Evolutionary conservation across 2,113 vertebrate genomes (phyloP), one percentile per base, ranked within the genome.

Genomic region (Physeter macrocephalus): DNA sequence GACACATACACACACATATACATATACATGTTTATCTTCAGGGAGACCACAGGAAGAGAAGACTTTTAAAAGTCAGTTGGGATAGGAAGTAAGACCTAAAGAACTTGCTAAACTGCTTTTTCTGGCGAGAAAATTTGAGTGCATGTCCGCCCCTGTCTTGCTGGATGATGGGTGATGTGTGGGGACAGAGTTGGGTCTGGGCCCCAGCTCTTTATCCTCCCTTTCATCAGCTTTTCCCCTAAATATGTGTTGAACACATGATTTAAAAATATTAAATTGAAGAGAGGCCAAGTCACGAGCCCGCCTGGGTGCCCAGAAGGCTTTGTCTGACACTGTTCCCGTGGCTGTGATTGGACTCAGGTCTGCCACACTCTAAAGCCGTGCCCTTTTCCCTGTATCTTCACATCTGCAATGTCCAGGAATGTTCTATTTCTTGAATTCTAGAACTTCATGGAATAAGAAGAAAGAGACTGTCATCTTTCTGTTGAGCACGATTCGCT

Each of bases 291-390:
- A 25, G 4, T 39, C 62, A 52, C 36, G 25, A 23, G 12, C 54
- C 31, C 49, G 12, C n/a, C 29, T 20, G 1, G 1, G 18, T 83
- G 8, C 20, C 36, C 3, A 0, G 13, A 9, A 12, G 3, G 46
- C 1, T 31, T 12, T 36, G 1, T 49, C 34, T 8, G 17, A 75
- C 25, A 9, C 11, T 13, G 11, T 15, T 23, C 5, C 54, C 2
- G 0, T 39, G n/a, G 11, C 46, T 3, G 0, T 39, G n/a, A 8
- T 21, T 84, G 29, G 49, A n/a, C 4, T 54, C 72, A 31, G 25
- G 8, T 57, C 49, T 34, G 27, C 23, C n/a, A 61, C 11, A 6
- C 7, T 95, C 49, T 49, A 64, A 8, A 6, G 1, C 8, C 6
- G 7, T 0, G 4, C 4, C 36, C 41, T 88, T 66, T 21, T 15